A percentile compares a stretch with the other conserved stretches of the same genome.
These are phyloP conservation scores for Apodemia zela DNA, from an alignment of 2,888 invertebrate species.

Conservation along the genomic window DNA sequence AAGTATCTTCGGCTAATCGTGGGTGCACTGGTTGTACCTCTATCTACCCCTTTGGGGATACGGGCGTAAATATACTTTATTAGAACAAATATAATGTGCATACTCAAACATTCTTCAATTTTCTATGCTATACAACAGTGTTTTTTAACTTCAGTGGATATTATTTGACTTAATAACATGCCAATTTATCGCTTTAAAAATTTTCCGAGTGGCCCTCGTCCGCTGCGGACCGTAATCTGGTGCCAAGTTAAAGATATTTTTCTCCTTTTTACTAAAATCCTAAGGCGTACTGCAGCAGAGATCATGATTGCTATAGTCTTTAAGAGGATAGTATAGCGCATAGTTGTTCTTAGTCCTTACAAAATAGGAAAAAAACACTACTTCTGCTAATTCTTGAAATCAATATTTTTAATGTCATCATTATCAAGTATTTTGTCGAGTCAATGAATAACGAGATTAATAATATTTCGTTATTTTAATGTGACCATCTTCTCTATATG, in stretches of 20 bases:
- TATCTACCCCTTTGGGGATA: too few relatives aligned
- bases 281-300: slow-evolving; percentile 38
- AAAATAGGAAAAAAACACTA: neutral
- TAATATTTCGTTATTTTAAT: too few relatives aligned
- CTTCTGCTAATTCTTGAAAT: too few relatives aligned
- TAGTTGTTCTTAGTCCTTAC: neutral
- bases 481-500: too few relatives aligned
- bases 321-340: neutral
- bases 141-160: slow-evolving; percentile 25
- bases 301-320: neutral
- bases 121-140: slow-evolving; percentile 22
- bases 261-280: slow-evolving; percentile 37
- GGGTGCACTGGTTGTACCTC: too few relatives aligned
- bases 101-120: too few relatives aligned
- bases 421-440: too few relatives aligned
- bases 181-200: slow-evolving; percentile 40
- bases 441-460: too few relatives aligned
- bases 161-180: slow-evolving; percentile 38
- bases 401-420: too few relatives aligned
- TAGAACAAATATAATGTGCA: too few relatives aligned
- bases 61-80: too few relatives aligned
- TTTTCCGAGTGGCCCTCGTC: slow-evolving; percentile 36
- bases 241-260: slow-evolving; percentile 39
- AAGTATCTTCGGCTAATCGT: too few relatives aligned
- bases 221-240: slow-evolving; percentile 36